Evolutionary conservation across 2,113 vertebrate species (phyloP), one percentile per base, ranked within the genome.

Genomic region (Oryzias melastigma): DNA sequence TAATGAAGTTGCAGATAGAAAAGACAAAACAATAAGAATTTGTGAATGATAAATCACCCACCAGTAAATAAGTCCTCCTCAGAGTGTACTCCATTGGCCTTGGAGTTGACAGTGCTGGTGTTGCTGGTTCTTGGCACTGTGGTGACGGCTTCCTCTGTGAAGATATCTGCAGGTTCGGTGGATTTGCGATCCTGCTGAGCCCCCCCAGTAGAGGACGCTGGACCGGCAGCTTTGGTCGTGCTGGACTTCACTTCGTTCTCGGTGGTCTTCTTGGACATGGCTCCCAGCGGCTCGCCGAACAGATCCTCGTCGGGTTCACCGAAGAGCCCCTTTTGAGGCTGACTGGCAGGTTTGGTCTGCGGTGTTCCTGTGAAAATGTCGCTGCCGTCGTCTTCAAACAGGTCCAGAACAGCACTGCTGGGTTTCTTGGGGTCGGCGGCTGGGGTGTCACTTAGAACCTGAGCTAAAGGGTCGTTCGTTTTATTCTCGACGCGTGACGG

Each of bases 51-150:
- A 25, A 70, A 53, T 16, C 12, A 70, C 88, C 78, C 79, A 94
- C 96, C 96, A 78, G 95, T 90, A 92, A 98, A 98, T 48, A 98
- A 84, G 62, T 99, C 91, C 51, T 94, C 93, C 52, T 95, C 94
- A 8, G 88, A 91, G 22, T 74, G 89, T 62, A 98, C 81, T 5
- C 96, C 96, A 0, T 99, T 98, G 52, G 93, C 91, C 85, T 88
- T 94, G 73, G 93, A 90, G 69, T 57, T 83, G 79, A 65, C 84
- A 42, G 71, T 20, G n/a, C 56, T 53, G 29, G 72, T 55, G 52
- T 49, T 82, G 24, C 22, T 68, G 57, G 51, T 2, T 47, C 24
- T 71, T 45, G 83, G 78, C 14, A 43, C 48, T 1, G 72, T 65
- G 24, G 35, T 42, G 25, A 77, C 7, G 0, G 73, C 77, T 27